phyloP scores from a whole-genome alignment of 2,113 vertebrate species.

The Siphamia tubifer region DNA sequence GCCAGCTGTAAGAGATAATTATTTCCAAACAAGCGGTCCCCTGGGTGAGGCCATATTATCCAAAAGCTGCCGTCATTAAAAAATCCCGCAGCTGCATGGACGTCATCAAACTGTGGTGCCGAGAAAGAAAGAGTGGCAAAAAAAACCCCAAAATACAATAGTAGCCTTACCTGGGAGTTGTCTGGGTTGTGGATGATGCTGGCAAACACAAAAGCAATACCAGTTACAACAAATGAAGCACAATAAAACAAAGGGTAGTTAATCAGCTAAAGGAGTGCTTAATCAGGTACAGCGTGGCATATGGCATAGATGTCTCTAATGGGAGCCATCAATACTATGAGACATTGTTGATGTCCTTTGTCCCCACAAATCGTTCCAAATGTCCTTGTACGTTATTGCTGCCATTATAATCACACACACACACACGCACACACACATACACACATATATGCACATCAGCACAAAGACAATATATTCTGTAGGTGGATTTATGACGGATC shows the following conservation, averaged over 20 bases:
- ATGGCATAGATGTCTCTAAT: conserved; percentile 30
- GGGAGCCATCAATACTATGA: conserved; percentile 39
- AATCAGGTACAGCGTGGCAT: conserved; percentile 30
- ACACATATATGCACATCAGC: not conserved
- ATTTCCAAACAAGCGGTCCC: conserved; percentile 74
- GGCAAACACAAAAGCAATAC: not conserved
- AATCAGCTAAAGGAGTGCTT: conserved; percentile 23
- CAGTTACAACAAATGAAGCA: not conserved
- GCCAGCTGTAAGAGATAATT: conserved; percentile 75
- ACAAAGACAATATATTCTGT: conserved; percentile 17
- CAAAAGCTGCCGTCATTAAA: conserved; percentile 66
- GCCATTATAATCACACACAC: not conserved
- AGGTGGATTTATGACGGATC: conserved; percentile 49
- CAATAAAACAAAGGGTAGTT: conserved; percentile 8
- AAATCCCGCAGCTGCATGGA: conserved; percentile 50
- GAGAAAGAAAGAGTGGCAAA: not conserved
- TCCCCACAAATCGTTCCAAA: conserved; percentile 34
- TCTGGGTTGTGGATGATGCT: conserved; percentile 11
- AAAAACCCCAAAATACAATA: not conserved
- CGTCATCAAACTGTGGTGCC: conserved; percentile 28
- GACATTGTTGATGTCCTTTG: conserved; percentile 44
- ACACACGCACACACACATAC: not conserved
- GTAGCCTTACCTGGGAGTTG: not conserved
- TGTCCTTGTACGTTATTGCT: conserved; percentile 39
- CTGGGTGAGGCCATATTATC: conserved; percentile 64